Evolutionary conservation across 2,797 vertebrate species (phyloP).

Genomic region (Tokudaia muenninki): DNA sequence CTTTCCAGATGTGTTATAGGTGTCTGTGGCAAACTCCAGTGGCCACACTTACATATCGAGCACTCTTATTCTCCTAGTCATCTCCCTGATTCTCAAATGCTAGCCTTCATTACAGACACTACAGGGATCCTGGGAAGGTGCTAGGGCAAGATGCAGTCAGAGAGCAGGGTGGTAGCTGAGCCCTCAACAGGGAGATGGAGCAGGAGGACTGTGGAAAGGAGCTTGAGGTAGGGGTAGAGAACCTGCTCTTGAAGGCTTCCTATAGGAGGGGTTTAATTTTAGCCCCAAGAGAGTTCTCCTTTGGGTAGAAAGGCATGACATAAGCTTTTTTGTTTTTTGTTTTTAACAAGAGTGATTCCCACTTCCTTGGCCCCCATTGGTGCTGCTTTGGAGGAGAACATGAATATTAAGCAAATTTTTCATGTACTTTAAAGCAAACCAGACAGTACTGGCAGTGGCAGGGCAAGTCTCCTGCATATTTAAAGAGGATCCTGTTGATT

Average conservation of each 20-base stretch:
- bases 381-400: slow-evolving; percentile 66
- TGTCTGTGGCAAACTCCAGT: not conserved
- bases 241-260: not conserved
- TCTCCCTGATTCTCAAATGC: not conserved
- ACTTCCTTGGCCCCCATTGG: slow-evolving; percentile 3
- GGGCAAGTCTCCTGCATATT: slow-evolving; percentile 81
- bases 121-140: not conserved
- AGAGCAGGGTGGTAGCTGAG: not conserved
- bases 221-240: not conserved
- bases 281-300: slow-evolving; percentile 27
- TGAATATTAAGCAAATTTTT: slow-evolving; percentile 76
- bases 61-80: not conserved
- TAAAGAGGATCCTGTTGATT: slow-evolving; percentile 83
- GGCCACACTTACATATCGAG: not conserved
- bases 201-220: not conserved
- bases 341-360: not conserved
- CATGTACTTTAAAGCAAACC: slow-evolving; percentile 71
- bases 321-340: slow-evolving; percentile 26
- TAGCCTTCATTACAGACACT: not conserved
- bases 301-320: slow-evolving; percentile 14
- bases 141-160: not conserved
- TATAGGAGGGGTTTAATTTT: slow-evolving; percentile 13
- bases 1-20: not conserved
- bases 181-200: not conserved
- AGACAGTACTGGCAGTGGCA: slow-evolving; percentile 40